A percentile compares a stretch with the other conserved stretches of the same genome.
These are phyloP conservation scores for Emmelina monodactyla DNA, from an alignment of 2,888 invertebrate genomes.

Conservation along the genomic window DNA sequence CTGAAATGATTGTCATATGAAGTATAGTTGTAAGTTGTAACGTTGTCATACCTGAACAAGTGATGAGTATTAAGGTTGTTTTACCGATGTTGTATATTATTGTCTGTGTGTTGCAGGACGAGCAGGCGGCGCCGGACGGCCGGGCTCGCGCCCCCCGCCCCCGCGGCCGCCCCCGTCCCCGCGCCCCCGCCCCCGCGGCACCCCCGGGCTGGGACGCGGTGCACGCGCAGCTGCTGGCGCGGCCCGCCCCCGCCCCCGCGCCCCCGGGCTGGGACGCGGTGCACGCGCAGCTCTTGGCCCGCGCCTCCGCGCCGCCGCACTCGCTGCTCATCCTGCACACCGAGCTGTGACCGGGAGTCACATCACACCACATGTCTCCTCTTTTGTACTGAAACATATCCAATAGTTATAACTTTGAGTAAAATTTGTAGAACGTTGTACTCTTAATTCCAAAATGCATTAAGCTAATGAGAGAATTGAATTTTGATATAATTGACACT, in stretches of 20 bases:
- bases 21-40: not conserved
- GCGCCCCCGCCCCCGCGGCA: conserved; percentile 19
- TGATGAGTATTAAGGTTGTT: not conserved
- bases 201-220: conserved; percentile 44
- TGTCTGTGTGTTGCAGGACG: conserved; percentile 10
- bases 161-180: conserved; percentile 8
- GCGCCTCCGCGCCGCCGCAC: conserved; percentile 23
- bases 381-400: too few species aligned
- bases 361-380: too few species aligned
- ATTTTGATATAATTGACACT: too few species aligned
- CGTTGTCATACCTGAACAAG: not conserved
- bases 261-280: conserved; percentile 40
- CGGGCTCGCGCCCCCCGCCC: conserved; percentile 10
- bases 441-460: too few species aligned
- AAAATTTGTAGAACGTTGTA: too few species aligned
- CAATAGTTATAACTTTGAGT: too few species aligned
- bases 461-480: too few species aligned
- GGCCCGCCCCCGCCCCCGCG: conserved; percentile 16
- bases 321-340: conserved; percentile 43
- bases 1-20: not conserved
- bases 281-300: conserved; percentile 38
- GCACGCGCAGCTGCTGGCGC: conserved; percentile 38
- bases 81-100: not conserved
- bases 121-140: conserved; percentile 11
- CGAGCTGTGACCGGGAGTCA: conserved; percentile 24